Base-by-base conservation (phyloP, 2,113 vertebrate species). In the Thunnus thynnus region DNA sequence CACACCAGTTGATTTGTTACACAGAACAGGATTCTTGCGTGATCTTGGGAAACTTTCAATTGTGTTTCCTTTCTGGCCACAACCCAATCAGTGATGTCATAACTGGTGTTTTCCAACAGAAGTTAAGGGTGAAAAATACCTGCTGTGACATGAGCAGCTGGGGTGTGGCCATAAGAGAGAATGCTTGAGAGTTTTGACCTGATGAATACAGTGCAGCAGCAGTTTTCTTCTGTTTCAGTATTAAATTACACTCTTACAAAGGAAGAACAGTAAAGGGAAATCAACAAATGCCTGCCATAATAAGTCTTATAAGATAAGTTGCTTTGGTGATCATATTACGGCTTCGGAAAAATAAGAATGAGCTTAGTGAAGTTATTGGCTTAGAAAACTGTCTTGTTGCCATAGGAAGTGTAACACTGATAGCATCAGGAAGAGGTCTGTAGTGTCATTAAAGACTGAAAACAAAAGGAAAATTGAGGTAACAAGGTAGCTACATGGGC, bases 401-500 rank as follows among this genome's bases (percentile, higher is more conserved):
- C 46, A 56, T 25, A 16, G 68, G n/a, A 76, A 17, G 10, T 65
- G 30, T 47, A 62, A 60, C 64, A 68, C n/a, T 25, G 11, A 71
- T 11, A 62, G 32, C 25, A 73, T 62, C 13, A 67, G 16, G 18
- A 70, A n/a, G 44, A 76, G n/a, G 57, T 72, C 20, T 22, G 25
- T 11, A 10, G 67, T 20, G 46, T 80, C 22, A 57, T 74, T 27
- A 30, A 64, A 72, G 30, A 25, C 41, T 27, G 17, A 27, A 66
- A 70, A 80, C 47, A 11, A 0, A 1, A 69, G 46, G 46, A 64
- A 69, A 60, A 66, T 64, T 83, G 86, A 90, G 90, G 87, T 86
- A 89, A 82, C 22, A 16, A 41, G 17, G 57, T 20, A 62, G 27
- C 41, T 73, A 44, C 48, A 41, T 10, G 36, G 61, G 20, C 32